A percentile compares a stretch with the other conserved stretches of the same genome.
phyloP scores from a whole-genome alignment of 2,888 invertebrate genomes.

The Sinelater perroti region DNA sequence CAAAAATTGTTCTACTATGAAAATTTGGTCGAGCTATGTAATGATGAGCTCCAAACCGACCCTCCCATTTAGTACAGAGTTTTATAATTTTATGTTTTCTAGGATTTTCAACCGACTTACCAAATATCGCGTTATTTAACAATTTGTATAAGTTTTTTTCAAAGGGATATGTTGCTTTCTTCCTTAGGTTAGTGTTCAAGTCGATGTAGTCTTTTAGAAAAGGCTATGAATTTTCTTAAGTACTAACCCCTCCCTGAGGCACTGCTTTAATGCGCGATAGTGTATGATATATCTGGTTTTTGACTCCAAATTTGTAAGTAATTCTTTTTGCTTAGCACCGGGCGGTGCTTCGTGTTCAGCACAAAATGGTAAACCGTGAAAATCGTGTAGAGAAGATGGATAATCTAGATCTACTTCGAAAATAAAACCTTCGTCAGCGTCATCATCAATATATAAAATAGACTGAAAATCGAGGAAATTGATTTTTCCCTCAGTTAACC shows the following conservation, averaged over 20 bases:
- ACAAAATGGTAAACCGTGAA: no score
- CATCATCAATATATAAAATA: no score
- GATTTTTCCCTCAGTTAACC: constrained; percentile 32
- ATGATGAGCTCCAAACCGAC: constrained; percentile 32
- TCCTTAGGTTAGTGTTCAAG: constrained; percentile 6
- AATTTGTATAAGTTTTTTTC: constrained; percentile 31
- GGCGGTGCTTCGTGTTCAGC: no score
- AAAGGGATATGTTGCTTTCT: neutral
- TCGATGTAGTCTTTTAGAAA: constrained; percentile 14
- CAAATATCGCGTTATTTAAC: constrained; percentile 42
- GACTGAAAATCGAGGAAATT: neutral
- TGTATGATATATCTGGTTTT: no score
- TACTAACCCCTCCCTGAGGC: constrained; percentile 42
- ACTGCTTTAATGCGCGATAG: constrained; percentile 45
- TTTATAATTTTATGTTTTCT: constrained; percentile 4
- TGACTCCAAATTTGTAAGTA: constrained; percentile 21
- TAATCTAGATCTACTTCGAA: constrained; percentile 60
- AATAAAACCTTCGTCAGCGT: no score
- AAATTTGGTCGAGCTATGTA: constrained; percentile 41
- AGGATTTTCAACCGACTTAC: constrained; percentile 58
- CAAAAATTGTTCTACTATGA: constrained; percentile 31
- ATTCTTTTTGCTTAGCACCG: constrained; percentile 42
- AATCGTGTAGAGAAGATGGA: constrained; percentile 52
- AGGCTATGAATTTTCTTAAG: constrained; percentile 47
- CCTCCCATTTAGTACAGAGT: constrained; percentile 20